Evolutionary conservation across 2,797 vertebrate genomes (phyloP).

Genomic region (Pangasius sanitwongsei): DNA sequence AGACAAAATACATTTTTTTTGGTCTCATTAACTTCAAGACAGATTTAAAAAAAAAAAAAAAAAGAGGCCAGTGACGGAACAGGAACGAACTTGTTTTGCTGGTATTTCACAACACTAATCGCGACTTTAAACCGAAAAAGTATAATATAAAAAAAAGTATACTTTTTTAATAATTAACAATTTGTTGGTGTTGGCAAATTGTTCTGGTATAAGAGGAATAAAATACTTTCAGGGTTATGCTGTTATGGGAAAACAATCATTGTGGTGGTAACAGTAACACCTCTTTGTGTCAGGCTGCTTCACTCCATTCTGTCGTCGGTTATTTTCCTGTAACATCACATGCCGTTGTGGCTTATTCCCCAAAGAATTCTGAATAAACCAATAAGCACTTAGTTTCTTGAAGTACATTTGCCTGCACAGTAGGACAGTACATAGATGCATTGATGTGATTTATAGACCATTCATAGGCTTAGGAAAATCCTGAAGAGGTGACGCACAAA

Average conservation of each 20-base stretch:
- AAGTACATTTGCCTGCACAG: neutral
- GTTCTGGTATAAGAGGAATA: neutral
- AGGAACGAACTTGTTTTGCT: neutral
- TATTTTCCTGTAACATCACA: neutral
- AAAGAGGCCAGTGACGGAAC: neutral
- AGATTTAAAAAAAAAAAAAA: neutral
- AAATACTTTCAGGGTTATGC: neutral
- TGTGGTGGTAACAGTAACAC: too few relatives aligned
- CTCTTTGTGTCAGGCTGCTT: neutral
- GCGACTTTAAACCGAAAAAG: neutral
- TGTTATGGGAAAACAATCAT: neutral
- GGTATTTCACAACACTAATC: neutral
- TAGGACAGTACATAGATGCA: neutral
- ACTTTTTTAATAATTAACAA: neutral
- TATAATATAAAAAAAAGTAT: too few relatives aligned
- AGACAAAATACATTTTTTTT: neutral
- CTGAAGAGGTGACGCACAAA: neutral
- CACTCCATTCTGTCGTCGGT: neutral
- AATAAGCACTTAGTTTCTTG: neutral
- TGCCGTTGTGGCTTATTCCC: neutral
- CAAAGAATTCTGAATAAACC: neutral
- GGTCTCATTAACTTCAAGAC: neutral
- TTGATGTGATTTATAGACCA: neutral
- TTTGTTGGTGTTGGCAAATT: neutral
- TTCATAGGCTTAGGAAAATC: constrained; percentile 1